Evolutionary conservation across 2,888 invertebrate species (phyloP), one percentile per base, ranked within the genome.

Genomic region (Agonum fuliginosum): DNA sequence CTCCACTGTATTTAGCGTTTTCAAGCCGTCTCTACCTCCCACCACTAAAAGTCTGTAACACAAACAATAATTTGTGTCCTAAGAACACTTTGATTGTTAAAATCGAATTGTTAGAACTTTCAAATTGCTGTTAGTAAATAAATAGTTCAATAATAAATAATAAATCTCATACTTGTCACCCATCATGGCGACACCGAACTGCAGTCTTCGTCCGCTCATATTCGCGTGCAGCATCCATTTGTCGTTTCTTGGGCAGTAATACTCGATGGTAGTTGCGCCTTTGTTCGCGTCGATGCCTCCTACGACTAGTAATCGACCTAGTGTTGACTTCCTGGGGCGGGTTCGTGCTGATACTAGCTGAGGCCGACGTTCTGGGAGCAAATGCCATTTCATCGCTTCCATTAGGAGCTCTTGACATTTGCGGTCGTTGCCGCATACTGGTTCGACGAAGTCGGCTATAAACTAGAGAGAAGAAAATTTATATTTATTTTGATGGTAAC

Each of bases 251-350:
- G 94, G 91, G 84, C 95, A 94, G 86, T 97, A 98, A 86, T 93
- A 93, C 86, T 97, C 97, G 86, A 98, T 97, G 79, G 94, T 94
- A 46, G 95, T 95, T 0, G 96, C 94, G 78, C 96, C 97, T 92
- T 97, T 97, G 83, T 94, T 95, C 71, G 94, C 93, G 87, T 97
- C 97, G 94, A 96, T 96, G 79, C 97, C 97, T 20, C 97, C 97
- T 14, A 97, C 93, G 79, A 96, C 95, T 81, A 96, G 89, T 80
- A 98, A 89, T 71, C 93, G 90, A 1, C 97, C 97, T 70, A 97
- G 93, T 0, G 97, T 97, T 0, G 97, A 95, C 84, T 97, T 97
- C 70, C 98, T 89, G 0, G 97, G 97, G 80, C 94, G 91, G 0
- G 97, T 97, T 79, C 97, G 90, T 79, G 93, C 91, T 17, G 94